Evolutionary conservation across 1,140 invertebrate genomes (phyloP), one percentile per base, ranked within the genome.

Genomic region (Mylabris phalerata): DNA sequence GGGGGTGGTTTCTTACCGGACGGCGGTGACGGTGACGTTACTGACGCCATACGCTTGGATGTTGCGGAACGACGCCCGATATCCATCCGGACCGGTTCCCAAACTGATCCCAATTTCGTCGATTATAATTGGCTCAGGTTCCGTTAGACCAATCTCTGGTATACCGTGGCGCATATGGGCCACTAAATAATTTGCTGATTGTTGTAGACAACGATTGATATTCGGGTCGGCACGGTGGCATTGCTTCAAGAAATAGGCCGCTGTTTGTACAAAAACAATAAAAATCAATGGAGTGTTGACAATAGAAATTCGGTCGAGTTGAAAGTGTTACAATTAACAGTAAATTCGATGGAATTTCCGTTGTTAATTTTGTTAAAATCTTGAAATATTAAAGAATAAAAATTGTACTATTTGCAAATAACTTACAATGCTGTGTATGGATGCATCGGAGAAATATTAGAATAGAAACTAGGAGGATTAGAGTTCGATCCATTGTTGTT

Each of bases 21-120:
- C 80, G 61, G 83, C 85, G 1, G 85, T 88, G 50, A 91, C 80
- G 48, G 85, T 84, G 62, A 90, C 77, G 51, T 88, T 84, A 58
- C 87, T 88, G 4, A 89, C 87, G 10, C 89, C 89, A 65, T 79
- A 86, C 0, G 88, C 89, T 50, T 87, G 81, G 43, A 91, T 86
- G 66, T 90, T 83, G 55, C 81, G 82, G 75, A 91, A 91, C 42
- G 83, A 82, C 0, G 87, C 88, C 41, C 84, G 79, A 73, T 91
- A 91, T 0, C 87, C 87, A 70, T 90, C 83, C 0, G 88, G 86
- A 0, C 87, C 88, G 4, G 76, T 82, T 44, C 88, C 88, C 43
- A 91, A 71, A 0, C 86, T 78, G 45, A 91, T 87, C n/a, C 86
- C 83, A 41, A 90, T 81, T 71, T 90, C 87, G 71, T 91, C 88